These are phyloP conservation scores for Gallinago stenura DNA, from an alignment of 2,797 vertebrate genomes.

Conservation along the genomic window DNA sequence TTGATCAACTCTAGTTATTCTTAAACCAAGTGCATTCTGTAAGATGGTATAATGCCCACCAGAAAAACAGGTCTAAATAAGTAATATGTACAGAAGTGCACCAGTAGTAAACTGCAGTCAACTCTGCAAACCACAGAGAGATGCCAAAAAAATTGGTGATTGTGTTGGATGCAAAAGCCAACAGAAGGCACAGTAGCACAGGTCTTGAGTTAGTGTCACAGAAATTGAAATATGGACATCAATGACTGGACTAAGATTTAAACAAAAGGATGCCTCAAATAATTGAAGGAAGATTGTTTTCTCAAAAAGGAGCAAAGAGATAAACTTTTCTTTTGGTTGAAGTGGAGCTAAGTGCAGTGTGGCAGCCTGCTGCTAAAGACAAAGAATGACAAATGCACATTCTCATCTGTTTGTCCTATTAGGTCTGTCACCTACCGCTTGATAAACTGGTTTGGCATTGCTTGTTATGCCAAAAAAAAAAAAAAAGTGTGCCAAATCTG, in stretches of 20 bases:
- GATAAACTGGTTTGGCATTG: background rate
- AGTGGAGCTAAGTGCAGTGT: background rate
- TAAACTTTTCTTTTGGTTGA: background rate
- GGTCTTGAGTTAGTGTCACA: background rate
- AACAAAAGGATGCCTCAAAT: background rate
- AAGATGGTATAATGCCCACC: background rate
- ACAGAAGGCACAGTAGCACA: background rate
- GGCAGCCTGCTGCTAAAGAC: background rate
- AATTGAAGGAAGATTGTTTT: background rate
- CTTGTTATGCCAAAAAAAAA: background rate
- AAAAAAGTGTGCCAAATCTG: background rate
- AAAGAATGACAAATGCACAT: background rate
- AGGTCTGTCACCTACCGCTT: background rate
- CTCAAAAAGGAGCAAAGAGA: background rate
- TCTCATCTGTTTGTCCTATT: background rate
- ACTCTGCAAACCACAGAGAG: background rate
- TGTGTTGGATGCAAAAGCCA: background rate
- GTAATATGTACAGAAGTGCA: background rate
- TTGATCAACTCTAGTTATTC: background rate
- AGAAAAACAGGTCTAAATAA: background rate
- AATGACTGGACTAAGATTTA: background rate
- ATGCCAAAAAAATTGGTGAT: background rate
- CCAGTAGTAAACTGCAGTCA: background rate
- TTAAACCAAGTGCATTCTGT: background rate
- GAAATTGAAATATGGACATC: background rate